phyloP scores from a whole-genome alignment of 1,140 invertebrate species.

The Aleiodes sp. region DNA sequence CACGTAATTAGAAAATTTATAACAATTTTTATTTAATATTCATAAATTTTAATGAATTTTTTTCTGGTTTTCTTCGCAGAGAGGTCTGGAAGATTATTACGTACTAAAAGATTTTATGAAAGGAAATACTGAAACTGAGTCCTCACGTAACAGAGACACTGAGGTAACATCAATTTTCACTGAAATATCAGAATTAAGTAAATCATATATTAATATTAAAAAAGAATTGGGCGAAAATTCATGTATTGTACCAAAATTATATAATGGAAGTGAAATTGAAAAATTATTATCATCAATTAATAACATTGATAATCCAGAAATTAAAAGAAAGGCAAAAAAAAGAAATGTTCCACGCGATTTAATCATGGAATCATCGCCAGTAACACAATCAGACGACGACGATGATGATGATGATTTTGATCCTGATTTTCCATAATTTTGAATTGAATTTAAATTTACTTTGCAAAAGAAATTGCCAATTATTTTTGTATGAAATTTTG shows the following conservation, averaged over 20 bases:
- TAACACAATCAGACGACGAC: background rate
- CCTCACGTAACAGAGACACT: background rate
- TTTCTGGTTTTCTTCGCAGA: no score
- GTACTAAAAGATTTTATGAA: background rate
- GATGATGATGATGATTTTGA: background rate
- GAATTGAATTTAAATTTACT: background rate
- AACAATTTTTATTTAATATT: no score
- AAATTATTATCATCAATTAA: background rate
- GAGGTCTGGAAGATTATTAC: background rate
- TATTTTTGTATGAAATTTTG: no score
- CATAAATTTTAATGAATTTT: no score
- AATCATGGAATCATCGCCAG: background rate
- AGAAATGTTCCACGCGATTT: background rate
- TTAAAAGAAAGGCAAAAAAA: background rate
- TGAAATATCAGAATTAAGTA: background rate
- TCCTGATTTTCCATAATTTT: background rate
- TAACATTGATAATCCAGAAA: background rate
- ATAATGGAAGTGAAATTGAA: background rate
- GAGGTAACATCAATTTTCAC: background rate
- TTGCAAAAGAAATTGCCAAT: background rate
- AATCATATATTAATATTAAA: background rate
- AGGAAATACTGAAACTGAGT: background rate
- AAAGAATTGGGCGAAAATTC: background rate
- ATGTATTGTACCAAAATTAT: background rate
- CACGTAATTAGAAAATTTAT: no score